Base-by-base conservation (phyloP, 2,888 invertebrate species). In the Napeogenes sylphis region DNA sequence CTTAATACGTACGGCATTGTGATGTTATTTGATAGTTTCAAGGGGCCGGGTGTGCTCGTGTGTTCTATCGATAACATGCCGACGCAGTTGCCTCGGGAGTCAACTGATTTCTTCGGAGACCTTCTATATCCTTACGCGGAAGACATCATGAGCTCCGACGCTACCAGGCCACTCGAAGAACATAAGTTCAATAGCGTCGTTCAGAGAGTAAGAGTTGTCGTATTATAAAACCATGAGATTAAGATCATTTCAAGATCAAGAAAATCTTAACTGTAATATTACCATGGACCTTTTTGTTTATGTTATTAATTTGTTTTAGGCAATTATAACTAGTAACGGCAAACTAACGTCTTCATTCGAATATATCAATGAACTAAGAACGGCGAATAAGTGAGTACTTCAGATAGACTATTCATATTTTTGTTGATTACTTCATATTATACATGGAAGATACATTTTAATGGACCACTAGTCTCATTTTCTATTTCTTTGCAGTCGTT, bases 1-100 rank as follows among this genome's bases (percentile, higher is more conserved):
- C 21, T 38, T 51, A 42, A 42, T 10, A 42, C 8, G 42, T 10
- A 8, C 21, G 21, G 21, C 21, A 21, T 21, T 21, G 46, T 45
- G 42, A 47, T 33, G 6, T 30, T 32, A 10, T 58, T 14, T 14
- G 4, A 30, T 75, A 96, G 97, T 83, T 98, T 98, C 86, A 97
- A 96, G 83, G 99, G 99, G 0, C 96, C 98, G 0, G 99, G 99
- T 30, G 98, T 99, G 2, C 87, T 99, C 59, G 99, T 99, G n/a
- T 99, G 99, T 81, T 99, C 99, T 14, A 99, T 99, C 72, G 99
- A 99, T 86, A 99, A 99, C 86, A 99, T 99, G 99, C 99, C 99
- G 0, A 99, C 99, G 0, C 99, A 99, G 83, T 91, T 99, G 67
- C 99, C 99, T 0, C 92, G 97, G 55, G 99, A 99, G 82, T 95